Percentiles rank a stretch among this genome's conserved stretches.
phyloP scores from a whole-genome alignment of 35 echinoderm and acorn worm species.

The Anneissia japonica region DNA sequence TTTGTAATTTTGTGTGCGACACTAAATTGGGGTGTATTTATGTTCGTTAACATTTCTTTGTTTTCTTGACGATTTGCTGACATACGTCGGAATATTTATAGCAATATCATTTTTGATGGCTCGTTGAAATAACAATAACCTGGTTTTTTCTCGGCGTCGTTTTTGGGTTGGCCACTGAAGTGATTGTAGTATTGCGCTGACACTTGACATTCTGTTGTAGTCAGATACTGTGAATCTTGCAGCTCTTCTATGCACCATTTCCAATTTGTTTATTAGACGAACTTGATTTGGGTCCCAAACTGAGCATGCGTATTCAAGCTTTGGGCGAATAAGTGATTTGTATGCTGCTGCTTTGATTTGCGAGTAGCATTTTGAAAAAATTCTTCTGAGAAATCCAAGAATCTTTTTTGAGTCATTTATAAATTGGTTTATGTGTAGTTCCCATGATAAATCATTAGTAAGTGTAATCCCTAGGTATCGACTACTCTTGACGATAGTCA shows the following conservation, averaged over 20 bases:
- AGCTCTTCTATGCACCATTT: constrained; percentile 11
- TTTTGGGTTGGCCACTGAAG: constrained; percentile 8
- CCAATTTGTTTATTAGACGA: constrained; percentile 4
- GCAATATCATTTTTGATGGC: not conserved
- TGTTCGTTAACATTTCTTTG: not conserved
- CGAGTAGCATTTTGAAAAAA: not conserved
- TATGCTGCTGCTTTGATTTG: constrained; percentile 13
- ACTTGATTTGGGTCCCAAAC: constrained; percentile 12
- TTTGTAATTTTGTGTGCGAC: not conserved
- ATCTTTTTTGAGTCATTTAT: not conserved
- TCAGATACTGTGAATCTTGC: constrained; percentile 12
- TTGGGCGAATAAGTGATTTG: not conserved
- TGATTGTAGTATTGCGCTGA: constrained; percentile 16
- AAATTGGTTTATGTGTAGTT: constrained; percentile 24
- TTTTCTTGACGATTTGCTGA: not conserved
- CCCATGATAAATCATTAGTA: constrained; percentile 23
- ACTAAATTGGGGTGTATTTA: not conserved
- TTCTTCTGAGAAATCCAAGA: constrained; percentile 15
- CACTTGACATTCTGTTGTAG: constrained; percentile 15
- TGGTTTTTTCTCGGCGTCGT: not conserved
- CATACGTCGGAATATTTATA: not conserved
- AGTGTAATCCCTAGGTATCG: constrained; percentile 28
- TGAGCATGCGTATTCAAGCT: constrained; percentile 8
- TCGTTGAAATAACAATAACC: not conserved
- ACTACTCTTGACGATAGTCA: not conserved